Conservation (phyloP, 2,888 invertebrate genomes). For the Syritta pipiens region DNA sequence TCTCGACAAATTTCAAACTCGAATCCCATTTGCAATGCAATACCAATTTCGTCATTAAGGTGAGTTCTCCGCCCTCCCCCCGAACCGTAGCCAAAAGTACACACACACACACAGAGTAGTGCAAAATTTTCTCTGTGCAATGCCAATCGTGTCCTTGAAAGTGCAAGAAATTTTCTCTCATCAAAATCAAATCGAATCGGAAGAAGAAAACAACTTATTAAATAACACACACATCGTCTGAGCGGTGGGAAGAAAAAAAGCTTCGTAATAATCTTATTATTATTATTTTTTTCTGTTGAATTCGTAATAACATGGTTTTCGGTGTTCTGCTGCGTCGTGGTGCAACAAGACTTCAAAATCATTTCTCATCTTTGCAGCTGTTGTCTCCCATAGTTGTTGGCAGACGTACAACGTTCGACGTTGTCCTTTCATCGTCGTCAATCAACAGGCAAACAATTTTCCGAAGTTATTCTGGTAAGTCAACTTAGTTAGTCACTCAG, state of each 20-base stretch:
- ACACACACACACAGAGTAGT: not conserved
- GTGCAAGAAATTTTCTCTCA: conserved; percentile 47
- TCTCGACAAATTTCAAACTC: conserved; percentile 30
- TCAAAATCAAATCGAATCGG: not conserved
- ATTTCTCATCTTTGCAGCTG: conserved; percentile 44
- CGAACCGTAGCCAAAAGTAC: too few relatives aligned
- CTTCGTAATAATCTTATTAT: too few relatives aligned
- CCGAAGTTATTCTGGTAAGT: conserved; percentile 65
- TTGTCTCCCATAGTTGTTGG: conserved; percentile 29
- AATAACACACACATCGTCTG: conserved; percentile 48
- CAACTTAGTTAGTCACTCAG: too few relatives aligned
- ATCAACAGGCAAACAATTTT: conserved; percentile 67
- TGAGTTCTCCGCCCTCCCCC: conserved; percentile 35
- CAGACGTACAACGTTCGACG: not conserved
- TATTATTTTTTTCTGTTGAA: too few relatives aligned
- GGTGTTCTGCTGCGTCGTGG: conserved; percentile 46
- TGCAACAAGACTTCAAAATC: conserved; percentile 51
- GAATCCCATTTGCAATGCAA: conserved; percentile 46
- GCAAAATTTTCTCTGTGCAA: conserved; percentile 14
- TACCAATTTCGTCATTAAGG: conserved; percentile 58
- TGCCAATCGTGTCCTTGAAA: conserved; percentile 57
- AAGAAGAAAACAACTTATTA: conserved; percentile 32
- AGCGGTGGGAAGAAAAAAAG: too few relatives aligned
- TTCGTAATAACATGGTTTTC: conserved; percentile 61
- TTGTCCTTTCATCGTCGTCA: conserved; percentile 29